Base-by-base conservation (phyloP, 2,888 invertebrate species). In the Pandemis cinnamomeana region DNA sequence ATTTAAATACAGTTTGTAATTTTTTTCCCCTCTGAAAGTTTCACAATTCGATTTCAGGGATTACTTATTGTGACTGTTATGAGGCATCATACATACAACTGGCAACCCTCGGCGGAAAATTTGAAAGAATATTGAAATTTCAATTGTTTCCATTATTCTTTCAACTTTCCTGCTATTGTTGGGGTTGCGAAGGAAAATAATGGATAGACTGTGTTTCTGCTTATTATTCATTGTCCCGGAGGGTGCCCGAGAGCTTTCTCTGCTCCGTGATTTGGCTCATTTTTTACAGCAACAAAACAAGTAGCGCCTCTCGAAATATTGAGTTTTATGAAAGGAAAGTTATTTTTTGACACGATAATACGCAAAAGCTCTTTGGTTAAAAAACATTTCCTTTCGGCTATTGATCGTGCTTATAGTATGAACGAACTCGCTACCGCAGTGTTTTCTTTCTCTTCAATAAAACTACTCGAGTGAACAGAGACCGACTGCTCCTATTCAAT, bases 191-290 rank as follows among this genome's bases (percentile, higher is more conserved):
- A 87, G 82, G 88, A 91, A 92, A 92, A 93, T 78, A 78, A 78
- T 93, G 92, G 91, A 89, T 89, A 88, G 90, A 87, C 89, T 87
- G 87, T 91, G 92, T 93, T 85, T 85, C 84, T 84, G 83, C 89
- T 92, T 93, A 91, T 90, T 92, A 92, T 93, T 92, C 93, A 92
- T 93, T 91, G 92, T 92, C 89, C 88, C 84, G 82, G 78, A 77
- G 78, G 79, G 79, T 77, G 76, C 80, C 82, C 79, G 77, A 82
- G 87, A 89, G 89, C 87, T 90, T 89, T 84, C 87, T 84, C 82
- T 80, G 80, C 87, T 84, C 82, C 87, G 86, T 92, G 92, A 92
- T 91, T 90, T 86, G 84, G 85, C 91, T 91, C 89, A 91, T 91
- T 92, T 91, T 92, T 92, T 86, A 90, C 66, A 89, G 87, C 89